A percentile compares a stretch with the other conserved stretches of the same genome.
Conservation (phyloP, 1,140 invertebrate genomes). For the Drosophila nikananu region DNA sequence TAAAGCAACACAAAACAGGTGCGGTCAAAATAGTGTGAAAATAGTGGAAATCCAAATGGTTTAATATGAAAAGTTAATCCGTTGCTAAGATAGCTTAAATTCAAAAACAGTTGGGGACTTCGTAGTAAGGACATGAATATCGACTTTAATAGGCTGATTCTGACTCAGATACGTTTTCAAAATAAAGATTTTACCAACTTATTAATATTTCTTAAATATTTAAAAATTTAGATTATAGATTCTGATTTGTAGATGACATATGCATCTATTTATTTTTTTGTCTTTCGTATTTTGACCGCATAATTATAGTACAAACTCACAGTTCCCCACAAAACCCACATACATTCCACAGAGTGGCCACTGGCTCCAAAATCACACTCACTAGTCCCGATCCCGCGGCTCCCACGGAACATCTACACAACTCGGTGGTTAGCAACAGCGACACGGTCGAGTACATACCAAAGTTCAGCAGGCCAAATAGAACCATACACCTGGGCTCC, state of each 20-base stretch:
- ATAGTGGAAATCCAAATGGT: not conserved
- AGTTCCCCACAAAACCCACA: conserved; percentile 35
- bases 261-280: not conserved
- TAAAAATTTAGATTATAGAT: not conserved
- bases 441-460: conserved; percentile 84
- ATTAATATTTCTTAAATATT: not conserved
- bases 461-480: conserved; percentile 70
- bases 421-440: conserved; percentile 79
- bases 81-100: not conserved
- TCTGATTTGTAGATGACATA: not conserved
- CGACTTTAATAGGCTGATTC: not conserved
- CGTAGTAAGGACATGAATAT: not conserved
- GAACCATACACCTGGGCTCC: conserved; percentile 74
- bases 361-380: conserved; percentile 85
- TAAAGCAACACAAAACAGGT: conserved; percentile 4
- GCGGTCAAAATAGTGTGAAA: conserved; percentile 23
- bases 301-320: not conserved
- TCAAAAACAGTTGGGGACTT: fast-evolving
- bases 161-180: too few species aligned
- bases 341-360: conserved; percentile 76
- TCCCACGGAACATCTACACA: conserved; percentile 58
- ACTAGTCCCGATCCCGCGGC: conserved; percentile 85
- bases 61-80: not conserved
- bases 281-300: conserved; percentile 11
- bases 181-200: too few species aligned